A percentile compares a stretch with the other conserved stretches of the same genome.
Evolutionary conservation across 2,888 invertebrate species (phyloP).

Genomic region (Agrotis ipsilon): DNA sequence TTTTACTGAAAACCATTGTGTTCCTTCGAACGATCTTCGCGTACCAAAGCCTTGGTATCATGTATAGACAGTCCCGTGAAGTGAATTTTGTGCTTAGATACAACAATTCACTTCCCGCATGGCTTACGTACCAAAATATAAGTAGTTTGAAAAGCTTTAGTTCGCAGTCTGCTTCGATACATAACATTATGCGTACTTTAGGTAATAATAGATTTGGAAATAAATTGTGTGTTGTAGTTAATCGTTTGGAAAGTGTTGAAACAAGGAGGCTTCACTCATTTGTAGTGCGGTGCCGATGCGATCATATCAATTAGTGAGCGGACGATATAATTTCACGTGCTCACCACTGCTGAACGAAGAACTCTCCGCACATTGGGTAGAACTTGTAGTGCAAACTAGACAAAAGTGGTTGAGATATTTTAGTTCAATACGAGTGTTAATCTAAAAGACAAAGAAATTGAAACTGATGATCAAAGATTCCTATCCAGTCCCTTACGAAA

Average conservation of each 20-base stretch:
- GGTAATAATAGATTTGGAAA: slow-evolving; percentile 3
- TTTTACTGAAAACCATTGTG: too few species aligned
- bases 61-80: background rate
- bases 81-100: background rate
- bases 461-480: too few species aligned
- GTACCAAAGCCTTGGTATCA: too few species aligned
- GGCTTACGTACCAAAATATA: background rate
- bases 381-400: slow-evolving; percentile 43
- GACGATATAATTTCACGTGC: slow-evolving; percentile 82
- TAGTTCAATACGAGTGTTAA: too few species aligned
- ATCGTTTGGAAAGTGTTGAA: slow-evolving; percentile 59
- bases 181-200: too few species aligned
- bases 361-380: slow-evolving; percentile 73
- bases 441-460: too few species aligned
- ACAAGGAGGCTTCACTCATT: slow-evolving; percentile 32
- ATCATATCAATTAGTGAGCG: slow-evolving; percentile 63
- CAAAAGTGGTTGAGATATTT: slow-evolving; percentile 24
- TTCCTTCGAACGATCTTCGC: too few species aligned
- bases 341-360: slow-evolving; percentile 86
- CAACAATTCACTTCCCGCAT: background rate
- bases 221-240: slow-evolving; percentile 10
- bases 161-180: background rate
- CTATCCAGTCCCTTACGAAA: too few species aligned
- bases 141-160: background rate
- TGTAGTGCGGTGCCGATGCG: slow-evolving; percentile 52